These are phyloP conservation scores for Amiota communis DNA, from an alignment of 2,888 invertebrate species.

Conservation along the genomic window DNA sequence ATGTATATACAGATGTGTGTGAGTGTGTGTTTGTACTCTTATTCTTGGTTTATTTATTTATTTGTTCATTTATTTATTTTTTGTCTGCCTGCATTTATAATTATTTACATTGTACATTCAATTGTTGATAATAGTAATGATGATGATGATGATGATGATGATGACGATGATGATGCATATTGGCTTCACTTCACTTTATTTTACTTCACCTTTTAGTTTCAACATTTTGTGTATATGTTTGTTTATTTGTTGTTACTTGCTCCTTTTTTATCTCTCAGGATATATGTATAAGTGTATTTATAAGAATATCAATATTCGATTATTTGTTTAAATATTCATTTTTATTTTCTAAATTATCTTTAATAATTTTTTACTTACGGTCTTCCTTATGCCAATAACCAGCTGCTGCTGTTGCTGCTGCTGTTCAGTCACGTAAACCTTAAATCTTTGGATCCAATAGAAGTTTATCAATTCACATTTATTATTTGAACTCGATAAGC, in stretches of 20 bases:
- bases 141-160: slow-evolving; percentile 22
- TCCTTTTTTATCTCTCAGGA: slow-evolving; percentile 28
- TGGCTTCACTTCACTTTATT: slow-evolving; percentile 45
- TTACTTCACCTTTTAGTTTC: slow-evolving; percentile 32
- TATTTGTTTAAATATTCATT: too few species aligned
- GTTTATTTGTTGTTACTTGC: slow-evolving; percentile 36
- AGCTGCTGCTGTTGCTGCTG: slow-evolving; percentile 8
- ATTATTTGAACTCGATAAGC: too few species aligned
- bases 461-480: background rate
- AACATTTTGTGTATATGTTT: slow-evolving; percentile 2
- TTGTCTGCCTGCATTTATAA: slow-evolving; percentile 55
- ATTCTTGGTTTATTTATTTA: background rate
- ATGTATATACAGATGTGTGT: background rate
- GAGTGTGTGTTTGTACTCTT: slow-evolving; percentile 1
- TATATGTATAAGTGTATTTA: background rate
- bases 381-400: background rate
- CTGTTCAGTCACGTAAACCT: background rate
- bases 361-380: background rate
- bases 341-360: too few species aligned
- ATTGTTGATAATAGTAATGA: slow-evolving; percentile 70
- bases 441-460: background rate
- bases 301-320: background rate
- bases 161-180: slow-evolving; percentile 40
- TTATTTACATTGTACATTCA: slow-evolving; percentile 71
- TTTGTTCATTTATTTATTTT: slow-evolving; percentile 49